These are phyloP conservation scores for Oasisia sp. DNA, from an alignment of 2,888 invertebrate species.

Conservation along the genomic window DNA sequence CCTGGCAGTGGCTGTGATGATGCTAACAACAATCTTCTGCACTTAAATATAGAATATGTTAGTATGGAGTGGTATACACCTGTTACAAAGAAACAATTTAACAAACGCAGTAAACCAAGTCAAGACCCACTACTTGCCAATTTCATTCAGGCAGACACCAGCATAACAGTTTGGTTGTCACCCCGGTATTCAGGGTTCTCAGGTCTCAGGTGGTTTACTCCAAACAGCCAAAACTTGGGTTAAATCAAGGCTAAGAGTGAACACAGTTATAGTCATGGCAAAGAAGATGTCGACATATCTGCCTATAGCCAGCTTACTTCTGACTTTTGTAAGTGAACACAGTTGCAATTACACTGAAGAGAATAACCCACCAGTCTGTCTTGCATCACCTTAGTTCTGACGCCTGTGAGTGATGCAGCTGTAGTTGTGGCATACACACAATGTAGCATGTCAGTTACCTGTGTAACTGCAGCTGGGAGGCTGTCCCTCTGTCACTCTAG, in stretches of 20 bases:
- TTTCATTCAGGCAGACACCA: not conserved
- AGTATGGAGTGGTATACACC: not conserved
- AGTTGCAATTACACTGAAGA: no score
- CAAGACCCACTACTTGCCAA: not conserved
- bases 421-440: no score
- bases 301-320: no score
- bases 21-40: not conserved
- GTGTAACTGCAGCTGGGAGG: not conserved
- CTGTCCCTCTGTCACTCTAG: not conserved
- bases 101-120: not conserved
- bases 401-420: no score
- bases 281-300: no score
- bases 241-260: no score
- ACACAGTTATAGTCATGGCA: no score
- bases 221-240: no score
- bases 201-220: no score
- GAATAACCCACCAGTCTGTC: no score
- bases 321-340: no score
- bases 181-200: not conserved
- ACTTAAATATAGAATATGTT: not conserved
- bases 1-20: not conserved
- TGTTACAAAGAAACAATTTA: not conserved
- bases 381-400: no score
- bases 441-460: not conserved
- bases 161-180: not conserved